A percentile compares a stretch with the other conserved stretches of the same genome.
phyloP scores from a whole-genome alignment of 1,140 invertebrate genomes.

The Lethocerus indicus region DNA sequence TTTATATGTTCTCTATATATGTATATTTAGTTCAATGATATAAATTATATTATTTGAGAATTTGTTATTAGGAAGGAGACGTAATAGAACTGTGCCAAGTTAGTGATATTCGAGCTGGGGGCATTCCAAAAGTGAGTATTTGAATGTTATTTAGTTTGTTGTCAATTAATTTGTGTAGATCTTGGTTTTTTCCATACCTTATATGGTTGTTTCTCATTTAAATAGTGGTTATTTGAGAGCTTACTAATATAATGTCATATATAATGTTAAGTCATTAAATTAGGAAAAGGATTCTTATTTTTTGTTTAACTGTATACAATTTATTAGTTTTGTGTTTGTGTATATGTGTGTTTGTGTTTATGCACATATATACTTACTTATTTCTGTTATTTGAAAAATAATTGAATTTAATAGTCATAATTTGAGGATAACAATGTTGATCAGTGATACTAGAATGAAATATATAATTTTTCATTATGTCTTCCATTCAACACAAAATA shows the following conservation, averaged over 20 bases:
- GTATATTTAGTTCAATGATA: neutral
- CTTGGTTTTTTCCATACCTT: neutral
- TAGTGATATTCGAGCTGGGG: conserved; percentile 83
- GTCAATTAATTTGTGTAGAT: neutral
- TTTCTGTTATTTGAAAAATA: too few species aligned
- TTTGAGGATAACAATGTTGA: too few species aligned
- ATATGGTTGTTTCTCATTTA: neutral
- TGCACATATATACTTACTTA: too few species aligned
- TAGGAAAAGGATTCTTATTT: too few species aligned
- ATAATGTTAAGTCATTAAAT: neutral
- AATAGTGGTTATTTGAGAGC: neutral
- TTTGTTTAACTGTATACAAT: too few species aligned
- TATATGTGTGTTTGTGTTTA: too few species aligned
- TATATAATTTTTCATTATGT: too few species aligned
- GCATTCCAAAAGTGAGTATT: conserved; percentile 57
- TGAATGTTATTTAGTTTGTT: neutral
- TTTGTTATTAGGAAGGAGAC: conserved; percentile 72
- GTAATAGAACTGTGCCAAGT: conserved; percentile 94
- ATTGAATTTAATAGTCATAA: too few species aligned
- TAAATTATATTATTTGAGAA: conserved; percentile 7
- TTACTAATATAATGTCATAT: neutral
- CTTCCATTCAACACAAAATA: too few species aligned
- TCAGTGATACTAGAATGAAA: too few species aligned
- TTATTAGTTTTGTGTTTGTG: too few species aligned
- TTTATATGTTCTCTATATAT: too few species aligned